phyloP scores from a whole-genome alignment of 2,797 vertebrate species.

The Buphagus erythrorhynchus region DNA sequence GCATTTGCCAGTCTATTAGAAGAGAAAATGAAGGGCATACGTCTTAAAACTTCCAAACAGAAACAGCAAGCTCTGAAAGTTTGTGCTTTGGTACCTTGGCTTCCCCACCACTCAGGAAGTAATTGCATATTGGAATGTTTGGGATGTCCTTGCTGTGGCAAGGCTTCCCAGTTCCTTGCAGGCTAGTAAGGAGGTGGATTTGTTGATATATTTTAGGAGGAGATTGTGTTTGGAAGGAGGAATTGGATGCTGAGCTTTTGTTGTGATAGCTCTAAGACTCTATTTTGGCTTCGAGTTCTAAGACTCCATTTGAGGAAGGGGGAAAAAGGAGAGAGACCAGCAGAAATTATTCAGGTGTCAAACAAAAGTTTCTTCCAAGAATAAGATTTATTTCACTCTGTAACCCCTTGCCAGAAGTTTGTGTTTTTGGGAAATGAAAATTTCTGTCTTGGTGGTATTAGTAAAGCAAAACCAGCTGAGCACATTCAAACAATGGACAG shows the following conservation, averaged over 20 bases:
- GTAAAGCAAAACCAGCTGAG: conserved; percentile 70
- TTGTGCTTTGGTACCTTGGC: background rate
- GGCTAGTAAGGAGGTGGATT: background rate
- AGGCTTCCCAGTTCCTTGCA: background rate
- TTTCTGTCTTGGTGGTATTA: conserved; percentile 65
- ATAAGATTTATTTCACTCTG: conserved; percentile 71
- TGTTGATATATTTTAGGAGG: background rate
- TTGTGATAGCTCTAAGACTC: conserved; percentile 47
- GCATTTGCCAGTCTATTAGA: background rate
- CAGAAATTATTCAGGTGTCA: conserved; percentile 72
- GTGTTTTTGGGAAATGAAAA: conserved; percentile 55
- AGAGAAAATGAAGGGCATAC: background rate
- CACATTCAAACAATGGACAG: conserved; percentile 46
- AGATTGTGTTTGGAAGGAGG: conserved; percentile 32
- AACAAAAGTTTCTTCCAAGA: conserved; percentile 70
- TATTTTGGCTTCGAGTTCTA: conserved; percentile 52
- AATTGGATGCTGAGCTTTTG: conserved; percentile 57
- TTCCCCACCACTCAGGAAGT: background rate
- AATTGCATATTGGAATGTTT: background rate
- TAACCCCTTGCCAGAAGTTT: conserved; percentile 61
- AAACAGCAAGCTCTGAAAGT: background rate
- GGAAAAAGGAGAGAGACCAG: conserved; percentile 32
- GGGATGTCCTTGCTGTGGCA: background rate
- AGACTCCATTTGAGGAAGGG: conserved; percentile 54
- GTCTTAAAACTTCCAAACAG: background rate